A percentile compares a stretch with the other conserved stretches of the same genome.
Conservation (phyloP, 1,140 invertebrate genomes). For the Solen grandis region DNA sequence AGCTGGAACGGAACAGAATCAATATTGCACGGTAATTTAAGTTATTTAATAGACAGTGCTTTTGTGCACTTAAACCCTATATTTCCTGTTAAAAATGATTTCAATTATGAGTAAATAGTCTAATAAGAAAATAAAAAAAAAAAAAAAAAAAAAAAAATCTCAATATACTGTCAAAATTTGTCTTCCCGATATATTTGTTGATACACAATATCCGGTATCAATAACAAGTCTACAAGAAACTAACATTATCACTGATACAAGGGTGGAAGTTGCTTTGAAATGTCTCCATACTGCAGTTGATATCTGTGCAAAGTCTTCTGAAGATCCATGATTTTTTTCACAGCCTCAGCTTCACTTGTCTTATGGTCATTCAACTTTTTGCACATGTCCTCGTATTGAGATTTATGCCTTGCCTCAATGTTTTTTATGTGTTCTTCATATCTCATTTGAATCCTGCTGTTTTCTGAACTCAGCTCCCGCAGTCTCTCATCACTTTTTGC, state of each 20-base stretch:
- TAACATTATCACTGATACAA: conserved; percentile 46
- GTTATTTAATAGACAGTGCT: too few relatives aligned
- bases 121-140: too few relatives aligned
- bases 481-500: conserved; percentile 49
- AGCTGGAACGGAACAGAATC: too few relatives aligned
- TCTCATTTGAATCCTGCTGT: conserved; percentile 54
- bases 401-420: conserved; percentile 53
- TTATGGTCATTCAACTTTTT: conserved; percentile 56
- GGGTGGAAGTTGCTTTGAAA: conserved; percentile 49
- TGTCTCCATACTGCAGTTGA: conserved; percentile 68
- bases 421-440: conserved; percentile 59
- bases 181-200: too few relatives aligned
- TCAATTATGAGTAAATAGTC: too few relatives aligned
- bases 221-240: too few relatives aligned
- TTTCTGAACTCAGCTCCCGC: conserved; percentile 55
- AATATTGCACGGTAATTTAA: too few relatives aligned
- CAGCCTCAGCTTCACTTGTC: conserved; percentile 55
- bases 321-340: conserved; percentile 62
- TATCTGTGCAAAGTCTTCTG: conserved; percentile 66
- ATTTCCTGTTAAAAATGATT: too few relatives aligned
- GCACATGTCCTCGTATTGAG: conserved; percentile 48
- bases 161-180: too few relatives aligned
- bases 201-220: too few relatives aligned
- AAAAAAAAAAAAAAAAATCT: too few relatives aligned
- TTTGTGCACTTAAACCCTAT: too few relatives aligned